Conservation (phyloP, 2,113 vertebrate genomes). For the Scomber colias region DNA sequence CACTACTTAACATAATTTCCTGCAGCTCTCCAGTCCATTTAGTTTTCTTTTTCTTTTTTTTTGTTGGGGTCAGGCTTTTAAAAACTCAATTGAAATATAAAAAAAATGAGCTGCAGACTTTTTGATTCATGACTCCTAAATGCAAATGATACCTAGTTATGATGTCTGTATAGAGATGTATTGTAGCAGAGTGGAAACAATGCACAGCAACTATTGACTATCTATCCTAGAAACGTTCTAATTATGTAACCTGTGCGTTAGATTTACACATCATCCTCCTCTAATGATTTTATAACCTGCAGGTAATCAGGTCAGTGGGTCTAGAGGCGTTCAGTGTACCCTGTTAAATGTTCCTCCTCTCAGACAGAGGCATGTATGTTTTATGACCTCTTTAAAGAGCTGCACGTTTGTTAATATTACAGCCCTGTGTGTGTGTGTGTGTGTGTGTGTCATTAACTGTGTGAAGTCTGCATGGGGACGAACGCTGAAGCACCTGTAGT, state of each 20-base stretch:
- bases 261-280: not conserved
- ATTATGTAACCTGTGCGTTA: not conserved
- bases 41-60: not conserved
- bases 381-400: constrained; percentile 51
- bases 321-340: not conserved
- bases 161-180: not conserved
- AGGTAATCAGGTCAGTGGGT: not conserved
- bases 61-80: not conserved
- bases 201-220: too few species aligned
- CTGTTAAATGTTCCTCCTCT: not conserved
- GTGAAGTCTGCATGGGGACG: constrained; percentile 42
- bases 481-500: constrained; percentile 43
- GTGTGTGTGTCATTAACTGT: constrained; percentile 55
- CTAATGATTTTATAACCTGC: too few species aligned
- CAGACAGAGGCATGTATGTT: constrained; percentile 34
- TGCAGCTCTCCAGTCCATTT: not conserved
- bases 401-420: constrained; percentile 41
- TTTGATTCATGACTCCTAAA: not conserved
- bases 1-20: not conserved
- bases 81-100: not conserved
- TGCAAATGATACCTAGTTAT: not conserved
- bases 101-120: not conserved
- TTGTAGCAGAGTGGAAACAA: not conserved
- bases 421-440: constrained; percentile 11
- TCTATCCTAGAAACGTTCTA: not conserved